Base-by-base conservation (phyloP, 2,797 vertebrate species). In the Sebastes glaucus region DNA sequence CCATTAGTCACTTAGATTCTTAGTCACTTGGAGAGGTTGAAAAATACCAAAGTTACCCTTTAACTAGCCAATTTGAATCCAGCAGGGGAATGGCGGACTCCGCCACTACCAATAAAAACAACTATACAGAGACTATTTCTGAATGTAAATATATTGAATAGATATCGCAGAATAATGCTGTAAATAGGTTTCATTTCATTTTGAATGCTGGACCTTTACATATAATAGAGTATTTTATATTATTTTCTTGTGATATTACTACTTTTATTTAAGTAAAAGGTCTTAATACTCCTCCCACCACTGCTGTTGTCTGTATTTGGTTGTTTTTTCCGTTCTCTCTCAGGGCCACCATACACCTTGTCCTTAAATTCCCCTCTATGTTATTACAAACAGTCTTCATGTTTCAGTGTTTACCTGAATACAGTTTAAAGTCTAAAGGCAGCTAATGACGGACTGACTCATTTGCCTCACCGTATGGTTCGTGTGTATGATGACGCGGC, bases 401-500 rank as follows among this genome's bases (percentile, higher is more conserved):
- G 7, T 64, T 18, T 67, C 18, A 2, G 2, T 3, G 13, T 56
- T 73, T 38, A 49, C 49, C 52, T 30, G 35, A 57, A 46, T 28
- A 23, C 38, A 38, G 32, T 64, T 64, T 53, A 73, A 60, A 22
- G 6, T 64, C 27, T 49, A 46, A 20, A 11, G 22, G 33, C 71
- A 7, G 60, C 59, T 73, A 42, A 69, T 7, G 33, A 79, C 6
- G 32, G 6, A 2, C 28, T 23, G 14, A 69, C 46, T 78, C 62
- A 57, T 67, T 75, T 6, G 35, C 70, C 49, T 75, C 53, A 18
- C 46, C 28, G 30, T 62, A 62, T 49, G 72, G 33, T 78, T 71
- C 10, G 7, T 73, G 59, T 55, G 61, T 6, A 11, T 89, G 62
- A 11, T 89, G 62, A 85, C 79, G 55, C 60, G 59, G 81, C 57